phyloP scores from a whole-genome alignment of 2,797 vertebrate species.

The Macrochelys suwanniensis region DNA sequence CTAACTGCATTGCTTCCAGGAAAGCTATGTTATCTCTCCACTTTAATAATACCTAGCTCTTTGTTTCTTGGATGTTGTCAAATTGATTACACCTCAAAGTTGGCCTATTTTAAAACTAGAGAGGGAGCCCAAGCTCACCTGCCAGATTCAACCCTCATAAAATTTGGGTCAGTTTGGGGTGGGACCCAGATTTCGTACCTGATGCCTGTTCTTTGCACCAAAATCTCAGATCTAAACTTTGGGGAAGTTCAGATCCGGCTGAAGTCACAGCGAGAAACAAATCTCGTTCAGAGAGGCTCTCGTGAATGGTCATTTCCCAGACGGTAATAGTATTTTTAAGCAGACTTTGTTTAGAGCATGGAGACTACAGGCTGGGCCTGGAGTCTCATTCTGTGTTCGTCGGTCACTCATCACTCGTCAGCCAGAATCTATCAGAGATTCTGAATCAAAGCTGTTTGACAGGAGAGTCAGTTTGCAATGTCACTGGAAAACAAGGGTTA shows the following conservation, averaged over 20 bases:
- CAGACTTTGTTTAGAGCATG: neutral
- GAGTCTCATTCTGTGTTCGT: no score
- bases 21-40: neutral
- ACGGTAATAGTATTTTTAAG: neutral
- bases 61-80: neutral
- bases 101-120: conserved; percentile 8
- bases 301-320: neutral
- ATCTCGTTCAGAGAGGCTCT: neutral
- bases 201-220: neutral
- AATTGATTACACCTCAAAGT: neutral
- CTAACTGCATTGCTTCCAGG: neutral
- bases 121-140: neutral
- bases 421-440: neutral
- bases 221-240: neutral
- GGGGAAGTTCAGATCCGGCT: neutral
- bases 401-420: no score
- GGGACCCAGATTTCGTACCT: neutral
- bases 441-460: neutral
- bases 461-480: neutral
- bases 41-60: neutral
- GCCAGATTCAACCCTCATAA: neutral
- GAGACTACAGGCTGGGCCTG: neutral
- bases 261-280: neutral
- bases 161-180: neutral
- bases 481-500: neutral